Percentiles rank a stretch among this genome's conserved stretches.
Conservation (phyloP, 1,140 invertebrate genomes). For the Campoletis sonorensis region DNA sequence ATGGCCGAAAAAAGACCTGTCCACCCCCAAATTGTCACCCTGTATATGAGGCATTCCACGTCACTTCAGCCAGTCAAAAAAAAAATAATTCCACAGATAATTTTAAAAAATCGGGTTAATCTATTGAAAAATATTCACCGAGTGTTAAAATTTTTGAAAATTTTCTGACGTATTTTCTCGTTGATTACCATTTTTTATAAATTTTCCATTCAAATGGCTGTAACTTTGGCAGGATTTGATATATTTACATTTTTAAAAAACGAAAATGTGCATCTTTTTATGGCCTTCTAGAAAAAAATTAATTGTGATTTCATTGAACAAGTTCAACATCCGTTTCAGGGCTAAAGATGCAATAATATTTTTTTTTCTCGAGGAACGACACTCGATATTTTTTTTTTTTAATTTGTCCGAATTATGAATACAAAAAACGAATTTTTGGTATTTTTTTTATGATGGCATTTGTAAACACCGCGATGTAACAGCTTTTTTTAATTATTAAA, state of each 20-base stretch:
- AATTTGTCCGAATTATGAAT: neutral
- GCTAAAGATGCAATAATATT: neutral
- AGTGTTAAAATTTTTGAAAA: too few relatives aligned
- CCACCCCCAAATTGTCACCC: too few relatives aligned
- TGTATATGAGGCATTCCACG: too few relatives aligned
- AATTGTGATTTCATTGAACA: slow-evolving; percentile 3
- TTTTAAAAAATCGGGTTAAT: too few relatives aligned
- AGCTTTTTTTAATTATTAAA: neutral
- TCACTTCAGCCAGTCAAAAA: too few relatives aligned
- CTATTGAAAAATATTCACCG: too few relatives aligned
- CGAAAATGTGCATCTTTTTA: slow-evolving; percentile 7
- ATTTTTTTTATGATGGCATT: slow-evolving; percentile 2
- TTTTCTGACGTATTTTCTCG: too few relatives aligned
- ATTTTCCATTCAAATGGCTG: slow-evolving; percentile 11
- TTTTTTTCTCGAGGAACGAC: slow-evolving; percentile 5
- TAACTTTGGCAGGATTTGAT: neutral
- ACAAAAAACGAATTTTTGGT: neutral
- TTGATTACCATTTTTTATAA: too few relatives aligned
- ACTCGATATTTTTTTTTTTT: neutral
- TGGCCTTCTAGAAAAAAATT: slow-evolving; percentile 9
- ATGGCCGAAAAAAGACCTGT: too few relatives aligned
- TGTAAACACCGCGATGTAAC: neutral
- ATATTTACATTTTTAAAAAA: neutral
- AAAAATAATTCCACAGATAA: too few relatives aligned
- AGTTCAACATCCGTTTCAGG: neutral